Evolutionary conservation across 2,113 vertebrate species (phyloP).

Genomic region (Lagopus muta): DNA sequence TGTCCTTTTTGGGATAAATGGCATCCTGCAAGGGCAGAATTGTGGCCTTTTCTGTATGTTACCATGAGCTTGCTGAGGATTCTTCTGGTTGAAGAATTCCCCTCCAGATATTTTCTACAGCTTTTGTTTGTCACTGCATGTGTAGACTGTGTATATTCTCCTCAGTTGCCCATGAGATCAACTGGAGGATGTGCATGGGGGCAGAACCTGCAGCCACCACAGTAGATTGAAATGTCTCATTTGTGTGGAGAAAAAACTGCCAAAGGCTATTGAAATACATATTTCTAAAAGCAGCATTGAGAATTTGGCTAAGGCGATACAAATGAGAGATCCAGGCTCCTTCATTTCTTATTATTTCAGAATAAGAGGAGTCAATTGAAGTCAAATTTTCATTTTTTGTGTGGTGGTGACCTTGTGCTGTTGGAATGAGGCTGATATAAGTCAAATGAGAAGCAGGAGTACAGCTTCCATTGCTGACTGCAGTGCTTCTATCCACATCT

Average conservation of each 20-base stretch:
- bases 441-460: conserved; percentile 26
- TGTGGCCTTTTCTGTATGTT: background rate
- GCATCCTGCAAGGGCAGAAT: background rate
- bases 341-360: background rate
- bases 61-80: background rate
- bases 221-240: background rate
- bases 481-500: conserved; percentile 17
- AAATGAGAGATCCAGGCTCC: background rate
- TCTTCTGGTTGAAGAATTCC: background rate
- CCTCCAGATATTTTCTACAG: background rate
- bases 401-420: background rate
- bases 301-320: background rate
- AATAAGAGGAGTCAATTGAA: background rate
- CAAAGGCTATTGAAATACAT: accelerated
- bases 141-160: background rate
- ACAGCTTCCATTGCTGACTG: conserved; percentile 26
- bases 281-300: background rate
- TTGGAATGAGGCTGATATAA: background rate
- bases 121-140: background rate
- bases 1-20: background rate
- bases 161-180: background rate
- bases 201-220: background rate
- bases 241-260: background rate
- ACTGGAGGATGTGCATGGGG: background rate
- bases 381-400: conserved; percentile 22